phyloP scores from a whole-genome alignment of 2,888 invertebrate species.

The Cinara cedri region DNA sequence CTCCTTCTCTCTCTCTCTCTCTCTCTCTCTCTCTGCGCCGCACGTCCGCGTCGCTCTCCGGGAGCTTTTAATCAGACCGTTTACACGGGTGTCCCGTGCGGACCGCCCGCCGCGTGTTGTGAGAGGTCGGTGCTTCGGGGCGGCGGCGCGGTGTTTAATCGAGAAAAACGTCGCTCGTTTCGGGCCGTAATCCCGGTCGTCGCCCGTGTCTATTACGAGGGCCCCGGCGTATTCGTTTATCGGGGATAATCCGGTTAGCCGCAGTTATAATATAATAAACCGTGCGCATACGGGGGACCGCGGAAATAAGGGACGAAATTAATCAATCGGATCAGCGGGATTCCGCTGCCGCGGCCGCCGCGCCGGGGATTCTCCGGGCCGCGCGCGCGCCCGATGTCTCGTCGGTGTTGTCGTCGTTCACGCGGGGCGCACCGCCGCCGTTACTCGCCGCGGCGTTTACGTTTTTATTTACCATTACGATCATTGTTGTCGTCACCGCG shows the following conservation, averaged over 20 bases:
- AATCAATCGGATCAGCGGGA: conserved; percentile 57
- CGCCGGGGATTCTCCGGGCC: conserved; percentile 5
- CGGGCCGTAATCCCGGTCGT: conserved; percentile 18
- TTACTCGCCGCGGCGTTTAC: too few relatives aligned
- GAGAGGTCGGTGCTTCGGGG: conserved; percentile 1
- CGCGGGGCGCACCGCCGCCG: too few relatives aligned
- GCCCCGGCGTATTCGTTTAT: not conserved
- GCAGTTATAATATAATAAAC: not conserved
- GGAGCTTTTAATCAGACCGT: conserved; percentile 52
- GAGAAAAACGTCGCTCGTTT: conserved; percentile 51
- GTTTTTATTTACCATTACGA: too few relatives aligned
- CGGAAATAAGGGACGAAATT: conserved; percentile 52
- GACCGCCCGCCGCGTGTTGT: conserved; percentile 53
- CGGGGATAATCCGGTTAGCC: conserved; percentile 54
- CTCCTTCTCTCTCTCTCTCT: too few relatives aligned
- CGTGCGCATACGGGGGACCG: conserved; percentile 6
- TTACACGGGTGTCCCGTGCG: conserved; percentile 14
- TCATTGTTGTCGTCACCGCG: not conserved
- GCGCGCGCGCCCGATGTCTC: not conserved
- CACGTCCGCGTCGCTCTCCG: not conserved
- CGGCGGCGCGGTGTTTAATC: conserved; percentile 35
- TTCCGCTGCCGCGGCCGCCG: not conserved
- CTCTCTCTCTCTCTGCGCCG: not conserved
- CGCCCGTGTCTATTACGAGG: not conserved
- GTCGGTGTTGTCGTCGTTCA: not conserved